phyloP scores from a whole-genome alignment of 2,113 vertebrate species.

The Azemiops feae region DNA sequence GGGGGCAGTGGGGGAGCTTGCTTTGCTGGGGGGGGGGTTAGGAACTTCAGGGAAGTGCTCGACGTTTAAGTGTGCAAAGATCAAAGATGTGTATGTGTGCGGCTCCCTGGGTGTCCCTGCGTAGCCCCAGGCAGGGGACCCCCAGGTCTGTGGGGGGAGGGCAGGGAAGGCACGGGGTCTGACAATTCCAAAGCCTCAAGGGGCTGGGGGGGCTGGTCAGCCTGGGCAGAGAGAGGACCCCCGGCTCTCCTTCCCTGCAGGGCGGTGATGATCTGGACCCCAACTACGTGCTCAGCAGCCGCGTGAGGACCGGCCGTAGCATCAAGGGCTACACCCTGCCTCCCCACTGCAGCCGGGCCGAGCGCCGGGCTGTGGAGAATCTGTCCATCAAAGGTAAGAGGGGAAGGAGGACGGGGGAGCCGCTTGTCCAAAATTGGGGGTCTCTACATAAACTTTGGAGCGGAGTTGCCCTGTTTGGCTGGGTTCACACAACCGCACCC shows the following conservation, averaged over 20 bases:
- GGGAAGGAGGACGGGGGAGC: no score
- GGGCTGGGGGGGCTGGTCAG: background rate
- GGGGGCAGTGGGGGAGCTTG: background rate
- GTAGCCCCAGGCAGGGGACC: background rate
- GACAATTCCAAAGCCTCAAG: background rate
- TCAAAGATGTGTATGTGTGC: background rate
- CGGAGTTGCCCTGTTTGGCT: background rate
- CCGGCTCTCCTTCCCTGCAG: conserved; percentile 51
- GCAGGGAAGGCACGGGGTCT: background rate
- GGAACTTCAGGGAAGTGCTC: background rate
- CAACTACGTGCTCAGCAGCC: conserved; percentile 88
- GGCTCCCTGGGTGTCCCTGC: background rate
- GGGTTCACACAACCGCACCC: background rate
- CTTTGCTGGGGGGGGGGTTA: background rate
- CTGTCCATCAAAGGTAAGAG: conserved; percentile 82
- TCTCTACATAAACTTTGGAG: background rate
- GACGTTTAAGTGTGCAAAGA: background rate
- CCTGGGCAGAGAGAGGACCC: no score
- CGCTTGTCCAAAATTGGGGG: background rate
- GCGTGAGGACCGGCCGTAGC: conserved; percentile 89
- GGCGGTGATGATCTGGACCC: conserved; percentile 90
- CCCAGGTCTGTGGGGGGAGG: no score
- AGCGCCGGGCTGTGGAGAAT: conserved; percentile 84
- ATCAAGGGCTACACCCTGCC: conserved; percentile 92
- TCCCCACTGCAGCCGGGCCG: conserved; percentile 90